Base-by-base conservation (phyloP, 2,888 invertebrate species). In the Hypsopygia costalis region DNA sequence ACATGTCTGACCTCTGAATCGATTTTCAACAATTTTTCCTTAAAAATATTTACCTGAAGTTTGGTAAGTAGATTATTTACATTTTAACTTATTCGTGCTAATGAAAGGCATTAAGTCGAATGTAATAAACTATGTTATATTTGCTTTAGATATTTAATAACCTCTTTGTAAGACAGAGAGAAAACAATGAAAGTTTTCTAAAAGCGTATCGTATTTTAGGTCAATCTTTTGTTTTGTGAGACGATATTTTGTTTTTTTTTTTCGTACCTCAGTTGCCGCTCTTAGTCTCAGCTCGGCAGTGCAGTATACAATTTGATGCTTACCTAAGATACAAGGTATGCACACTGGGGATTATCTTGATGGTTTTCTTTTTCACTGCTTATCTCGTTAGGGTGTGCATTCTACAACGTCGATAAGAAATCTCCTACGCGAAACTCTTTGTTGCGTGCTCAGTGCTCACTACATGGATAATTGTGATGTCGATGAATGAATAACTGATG, bases 21-120 rank as follows among this genome's bases (percentile, higher is more conserved):
- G 56, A 51, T 51, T 60, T 58, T 58, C 51, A 55, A 11, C 43
- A 37, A 47, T 44, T 49, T 54, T 52, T 50, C 41, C 50, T 46
- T 22, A 34, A 36, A 38, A 40, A 41, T 45, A 44, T 41, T 41
- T 39, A 25, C 20, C 20, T 9, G 8, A 32, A 11, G 9, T 20
- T 31, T 12, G 22, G 25, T 12, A 31, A 38, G 22, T 9, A 8
- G n/a, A 27, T 22, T 31, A 32, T 38, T 38, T 38, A 25, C 38
- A 38, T 38, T 21, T 25, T 11, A 3, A 16, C 16, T 16, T 16
- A 16, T 16, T 16, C 16, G 4, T 16, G 16, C n/a, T n/a, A n/a
- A n/a, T n/a, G n/a, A n/a, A n/a, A n/a, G n/a, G n/a, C n/a, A n/a
- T n/a, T n/a, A n/a, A n/a, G n/a, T n/a, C n/a, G n/a, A n/a, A n/a